phyloP scores from a whole-genome alignment of 2,113 vertebrate species.

The Ceyx melanurus region DNA sequence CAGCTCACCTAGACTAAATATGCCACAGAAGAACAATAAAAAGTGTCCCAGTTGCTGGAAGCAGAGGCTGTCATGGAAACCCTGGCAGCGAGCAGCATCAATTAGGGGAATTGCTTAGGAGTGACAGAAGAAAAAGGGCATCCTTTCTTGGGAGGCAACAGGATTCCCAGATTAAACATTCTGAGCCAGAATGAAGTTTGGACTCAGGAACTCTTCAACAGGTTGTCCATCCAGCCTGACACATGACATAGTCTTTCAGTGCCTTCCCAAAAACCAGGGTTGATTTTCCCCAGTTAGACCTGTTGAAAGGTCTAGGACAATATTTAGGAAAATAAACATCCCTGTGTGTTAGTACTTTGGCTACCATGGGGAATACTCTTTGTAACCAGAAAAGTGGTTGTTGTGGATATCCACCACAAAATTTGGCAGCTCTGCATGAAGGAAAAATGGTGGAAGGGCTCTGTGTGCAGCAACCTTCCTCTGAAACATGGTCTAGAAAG shows the following conservation, averaged over 20 bases:
- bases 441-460: neutral
- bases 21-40: neutral
- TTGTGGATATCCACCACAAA: neutral
- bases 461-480: accelerated
- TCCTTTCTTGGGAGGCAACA: neutral
- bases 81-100: neutral
- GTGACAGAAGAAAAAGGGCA: neutral
- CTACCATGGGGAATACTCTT: neutral
- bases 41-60: neutral
- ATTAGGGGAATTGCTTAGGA: neutral
- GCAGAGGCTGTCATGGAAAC: neutral
- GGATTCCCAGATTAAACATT: neutral
- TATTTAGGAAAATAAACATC: neutral
- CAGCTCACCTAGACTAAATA: neutral
- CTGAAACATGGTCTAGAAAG: neutral
- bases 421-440: neutral
- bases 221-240: neutral
- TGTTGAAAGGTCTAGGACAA: neutral
- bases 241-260: neutral
- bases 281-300: neutral
- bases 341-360: neutral
- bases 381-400: neutral
- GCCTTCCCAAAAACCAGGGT: neutral
- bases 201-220: neutral
- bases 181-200: neutral